Evolutionary conservation across 2,888 invertebrate genomes (phyloP).

Genomic region (Suillia variegata): DNA sequence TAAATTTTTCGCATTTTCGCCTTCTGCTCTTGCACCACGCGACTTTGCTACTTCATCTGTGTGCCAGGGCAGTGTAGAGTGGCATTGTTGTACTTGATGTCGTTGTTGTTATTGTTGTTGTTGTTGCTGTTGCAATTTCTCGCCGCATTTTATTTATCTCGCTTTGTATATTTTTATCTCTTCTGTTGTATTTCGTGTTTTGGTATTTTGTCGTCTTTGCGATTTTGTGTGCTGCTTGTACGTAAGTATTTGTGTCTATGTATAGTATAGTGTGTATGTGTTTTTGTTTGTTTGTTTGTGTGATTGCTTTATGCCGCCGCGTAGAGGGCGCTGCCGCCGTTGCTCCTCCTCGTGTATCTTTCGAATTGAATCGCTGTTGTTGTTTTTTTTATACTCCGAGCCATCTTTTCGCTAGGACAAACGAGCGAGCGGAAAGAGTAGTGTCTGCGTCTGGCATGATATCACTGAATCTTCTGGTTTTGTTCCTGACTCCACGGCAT

Average conservation of each 20-base stretch:
- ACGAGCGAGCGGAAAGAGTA: not conserved
- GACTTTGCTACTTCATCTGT: conserved; percentile 23
- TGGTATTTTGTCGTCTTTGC: conserved; percentile 5
- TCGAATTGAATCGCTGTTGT: conserved; percentile 16
- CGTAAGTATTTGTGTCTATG: conserved; percentile 11
- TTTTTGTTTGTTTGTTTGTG: no score
- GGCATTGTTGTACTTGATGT: conserved; percentile 9
- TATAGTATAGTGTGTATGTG: no score
- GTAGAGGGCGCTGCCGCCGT: not conserved
- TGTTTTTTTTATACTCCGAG: not conserved
- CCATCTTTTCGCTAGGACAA: not conserved
- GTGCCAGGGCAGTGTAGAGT: no score
- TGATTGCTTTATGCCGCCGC: no score
- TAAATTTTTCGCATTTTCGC: conserved; percentile 56
- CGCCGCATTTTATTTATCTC: conserved; percentile 54
- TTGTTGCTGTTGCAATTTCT: conserved; percentile 50
- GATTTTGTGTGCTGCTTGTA: conserved; percentile 8
- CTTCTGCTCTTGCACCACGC: conserved; percentile 28
- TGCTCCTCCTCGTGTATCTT: conserved; percentile 4
- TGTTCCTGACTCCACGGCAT: not conserved
- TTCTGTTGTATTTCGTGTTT: conserved; percentile 2
- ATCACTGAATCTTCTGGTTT: conserved; percentile 14
- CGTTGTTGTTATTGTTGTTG: conserved; percentile 17
- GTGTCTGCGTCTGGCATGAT: conserved; percentile 20
- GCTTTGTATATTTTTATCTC: conserved; percentile 31